Evolutionary conservation across 1,140 invertebrate genomes (phyloP).

Genomic region (Akabosia matsudoensis): DNA sequence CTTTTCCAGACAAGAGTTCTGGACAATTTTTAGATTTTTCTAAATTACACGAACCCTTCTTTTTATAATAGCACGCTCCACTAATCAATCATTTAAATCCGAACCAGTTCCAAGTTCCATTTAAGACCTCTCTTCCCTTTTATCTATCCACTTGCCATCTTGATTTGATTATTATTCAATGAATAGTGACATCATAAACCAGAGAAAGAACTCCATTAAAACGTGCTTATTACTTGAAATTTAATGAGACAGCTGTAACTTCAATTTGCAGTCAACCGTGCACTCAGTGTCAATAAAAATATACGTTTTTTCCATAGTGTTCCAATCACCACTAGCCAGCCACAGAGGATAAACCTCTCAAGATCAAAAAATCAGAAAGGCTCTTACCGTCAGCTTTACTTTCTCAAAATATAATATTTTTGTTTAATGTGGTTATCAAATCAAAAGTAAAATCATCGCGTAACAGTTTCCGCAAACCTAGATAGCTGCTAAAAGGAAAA

Average conservation of each 20-base stretch:
- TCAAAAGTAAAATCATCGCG: neutral
- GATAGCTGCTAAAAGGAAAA: no score
- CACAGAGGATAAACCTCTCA: neutral
- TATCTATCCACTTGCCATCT: neutral
- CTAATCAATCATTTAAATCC: neutral
- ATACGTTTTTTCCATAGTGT: conserved; percentile 2
- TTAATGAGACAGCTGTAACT: conserved; percentile 23
- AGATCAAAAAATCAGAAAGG: neutral
- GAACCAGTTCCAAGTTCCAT: no score
- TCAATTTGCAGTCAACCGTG: conserved; percentile 17
- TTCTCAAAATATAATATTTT: no score
- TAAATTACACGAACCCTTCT: neutral
- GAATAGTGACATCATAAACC: no score
- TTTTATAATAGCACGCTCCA: no score
- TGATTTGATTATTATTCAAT: neutral
- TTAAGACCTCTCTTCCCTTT: no score
- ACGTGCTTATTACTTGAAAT: conserved; percentile 1
- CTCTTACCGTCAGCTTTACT: neutral
- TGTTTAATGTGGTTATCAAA: neutral
- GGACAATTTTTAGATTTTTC: no score
- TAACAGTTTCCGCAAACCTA: neutral
- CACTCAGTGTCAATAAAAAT: conserved; percentile 18
- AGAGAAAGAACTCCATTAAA: conserved; percentile 9
- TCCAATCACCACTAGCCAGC: neutral
- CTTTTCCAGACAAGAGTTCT: no score